A percentile compares a stretch with the other conserved stretches of the same genome.
Conservation (phyloP, 2,888 invertebrate genomes). For the Drosophila austrosaltans region DNA sequence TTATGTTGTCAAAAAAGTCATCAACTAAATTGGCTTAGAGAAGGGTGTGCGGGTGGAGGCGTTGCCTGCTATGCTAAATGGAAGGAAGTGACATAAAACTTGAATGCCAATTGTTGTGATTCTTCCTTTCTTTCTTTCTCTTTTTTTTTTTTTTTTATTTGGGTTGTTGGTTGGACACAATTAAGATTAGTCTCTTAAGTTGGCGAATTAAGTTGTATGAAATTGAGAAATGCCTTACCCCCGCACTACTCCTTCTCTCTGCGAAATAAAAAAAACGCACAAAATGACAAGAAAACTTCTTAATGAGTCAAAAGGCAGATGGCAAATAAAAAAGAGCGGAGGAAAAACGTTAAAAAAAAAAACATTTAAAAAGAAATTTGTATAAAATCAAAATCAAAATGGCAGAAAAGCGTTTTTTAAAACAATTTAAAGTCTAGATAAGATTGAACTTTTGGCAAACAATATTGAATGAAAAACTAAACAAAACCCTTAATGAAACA, state of each 20-base stretch:
- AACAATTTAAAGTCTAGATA: neutral
- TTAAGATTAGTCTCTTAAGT: conserved; percentile 73
- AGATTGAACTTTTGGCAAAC: neutral
- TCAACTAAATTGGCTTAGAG: conserved; percentile 67
- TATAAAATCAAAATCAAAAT: neutral
- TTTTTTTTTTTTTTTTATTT: neutral
- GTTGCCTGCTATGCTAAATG: neutral
- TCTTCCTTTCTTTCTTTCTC: neutral
- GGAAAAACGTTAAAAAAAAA: neutral
- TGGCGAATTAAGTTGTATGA: conserved; percentile 70
- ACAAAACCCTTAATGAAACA: too few species aligned
- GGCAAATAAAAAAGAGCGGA: neutral
- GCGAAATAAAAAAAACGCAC: neutral
- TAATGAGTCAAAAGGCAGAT: conserved; percentile 28
- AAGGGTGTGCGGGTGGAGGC: neutral
- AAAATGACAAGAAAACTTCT: conserved; percentile 31
- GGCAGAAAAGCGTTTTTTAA: neutral
- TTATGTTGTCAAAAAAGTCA: conserved; percentile 56
- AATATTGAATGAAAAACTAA: neutral
- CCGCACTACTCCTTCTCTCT: neutral
- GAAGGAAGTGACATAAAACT: conserved; percentile 51
- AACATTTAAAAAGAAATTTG: neutral
- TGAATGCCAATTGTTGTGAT: conserved; percentile 58
- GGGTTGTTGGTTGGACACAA: conserved; percentile 52
- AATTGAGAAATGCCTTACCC: conserved; percentile 26